Conservation (phyloP, 92 coral and sea anemone species). For the Parazoanthus atlanticus region DNA sequence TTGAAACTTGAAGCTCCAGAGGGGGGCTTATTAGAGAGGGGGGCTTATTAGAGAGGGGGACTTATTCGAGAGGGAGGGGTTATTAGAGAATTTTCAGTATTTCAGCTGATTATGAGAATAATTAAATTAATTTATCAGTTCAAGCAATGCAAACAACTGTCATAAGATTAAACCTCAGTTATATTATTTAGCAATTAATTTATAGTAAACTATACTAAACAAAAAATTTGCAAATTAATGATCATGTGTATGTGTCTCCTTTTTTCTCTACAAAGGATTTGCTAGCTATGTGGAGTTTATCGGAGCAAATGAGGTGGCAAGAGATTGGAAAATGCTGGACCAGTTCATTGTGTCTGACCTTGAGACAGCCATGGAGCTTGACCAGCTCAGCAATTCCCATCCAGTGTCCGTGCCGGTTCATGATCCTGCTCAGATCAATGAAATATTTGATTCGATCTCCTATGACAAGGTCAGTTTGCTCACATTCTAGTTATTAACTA, state of each 20-base stretch:
- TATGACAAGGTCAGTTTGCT: conserved; percentile 69
- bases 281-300: conserved; percentile 80
- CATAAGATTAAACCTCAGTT: too few relatives aligned
- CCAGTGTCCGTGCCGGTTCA: conserved; percentile 69
- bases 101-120: too few relatives aligned
- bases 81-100: too few relatives aligned
- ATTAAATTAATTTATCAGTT: too few relatives aligned
- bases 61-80: too few relatives aligned
- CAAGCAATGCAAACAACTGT: too few relatives aligned
- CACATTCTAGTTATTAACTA: neutral
- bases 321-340: conserved; percentile 90
- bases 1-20: too few relatives aligned
- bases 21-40: too few relatives aligned
- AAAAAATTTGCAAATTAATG: too few relatives aligned
- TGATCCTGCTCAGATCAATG: conserved; percentile 70
- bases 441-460: conserved; percentile 75
- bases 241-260: neutral
- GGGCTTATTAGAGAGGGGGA: too few relatives aligned
- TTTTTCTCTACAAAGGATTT: conserved; percentile 29
- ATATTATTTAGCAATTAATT: too few relatives aligned
- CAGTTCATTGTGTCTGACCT: conserved; percentile 62
- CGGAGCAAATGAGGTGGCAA: conserved; percentile 67
- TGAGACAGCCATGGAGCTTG: conserved; percentile 69
- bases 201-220: too few relatives aligned
- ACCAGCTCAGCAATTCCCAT: conserved; percentile 80